phyloP scores from a whole-genome alignment of 2,113 vertebrate species.

The Hipposideros armiger region DNA sequence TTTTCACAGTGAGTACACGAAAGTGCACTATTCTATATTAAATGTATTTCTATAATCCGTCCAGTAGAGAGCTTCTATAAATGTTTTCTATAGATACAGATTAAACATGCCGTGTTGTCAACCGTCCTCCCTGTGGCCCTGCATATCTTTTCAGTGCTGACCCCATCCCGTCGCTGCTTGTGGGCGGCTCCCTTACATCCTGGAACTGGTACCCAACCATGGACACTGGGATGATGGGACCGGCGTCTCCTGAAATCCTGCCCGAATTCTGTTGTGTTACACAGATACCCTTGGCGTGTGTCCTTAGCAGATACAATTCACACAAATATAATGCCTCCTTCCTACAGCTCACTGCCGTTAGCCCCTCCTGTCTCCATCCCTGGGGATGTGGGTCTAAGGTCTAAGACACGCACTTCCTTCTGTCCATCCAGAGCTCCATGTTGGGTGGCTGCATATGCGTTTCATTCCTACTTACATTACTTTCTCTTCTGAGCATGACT shows the following conservation, averaged over 20 bases:
- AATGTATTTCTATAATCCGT: slow-evolving; percentile 89
- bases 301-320: background rate
- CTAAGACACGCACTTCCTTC: background rate
- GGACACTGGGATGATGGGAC: background rate
- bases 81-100: slow-evolving; percentile 89
- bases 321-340: background rate
- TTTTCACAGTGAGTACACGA: slow-evolving; percentile 89
- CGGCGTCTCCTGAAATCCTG: background rate
- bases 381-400: background rate
- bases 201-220: background rate
- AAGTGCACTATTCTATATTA: slow-evolving; percentile 87
- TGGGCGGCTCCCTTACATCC: background rate
- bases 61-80: slow-evolving; percentile 87
- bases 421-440: background rate
- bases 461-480: background rate
- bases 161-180: background rate
- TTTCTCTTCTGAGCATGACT: background rate
- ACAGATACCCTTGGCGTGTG: background rate
- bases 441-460: background rate
- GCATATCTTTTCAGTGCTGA: slow-evolving; percentile 57
- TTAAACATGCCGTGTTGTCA: slow-evolving; percentile 83
- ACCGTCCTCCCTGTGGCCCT: slow-evolving; percentile 68
- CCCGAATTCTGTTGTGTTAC: background rate
- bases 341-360: background rate
- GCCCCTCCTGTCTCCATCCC: background rate